Evolutionary conservation across 2,797 vertebrate genomes (phyloP).

Genomic region (Mormyrops boulengeri): DNA sequence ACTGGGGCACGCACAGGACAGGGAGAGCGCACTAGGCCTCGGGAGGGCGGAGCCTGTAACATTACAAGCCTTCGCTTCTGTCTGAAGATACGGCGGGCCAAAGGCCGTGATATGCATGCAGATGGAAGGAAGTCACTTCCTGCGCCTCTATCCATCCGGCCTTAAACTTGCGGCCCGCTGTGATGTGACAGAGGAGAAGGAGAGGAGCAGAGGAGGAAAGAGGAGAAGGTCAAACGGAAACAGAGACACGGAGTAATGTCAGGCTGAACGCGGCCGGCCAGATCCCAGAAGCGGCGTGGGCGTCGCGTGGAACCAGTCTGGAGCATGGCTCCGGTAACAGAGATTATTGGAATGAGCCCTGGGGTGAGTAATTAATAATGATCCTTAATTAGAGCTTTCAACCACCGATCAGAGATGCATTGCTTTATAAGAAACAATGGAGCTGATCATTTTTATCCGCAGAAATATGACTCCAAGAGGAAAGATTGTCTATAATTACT

Average conservation of each 20-base stretch:
- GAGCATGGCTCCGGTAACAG: not conserved
- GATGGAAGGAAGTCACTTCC: not conserved
- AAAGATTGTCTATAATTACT: not conserved
- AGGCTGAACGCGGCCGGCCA: not conserved
- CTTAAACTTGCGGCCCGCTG: not conserved
- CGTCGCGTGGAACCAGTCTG: not conserved
- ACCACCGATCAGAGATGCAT: not conserved
- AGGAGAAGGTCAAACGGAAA: not conserved
- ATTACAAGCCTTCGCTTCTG: not conserved
- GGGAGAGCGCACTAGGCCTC: not conserved
- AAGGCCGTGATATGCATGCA: not conserved
- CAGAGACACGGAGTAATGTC: not conserved
- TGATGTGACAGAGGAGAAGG: not conserved
- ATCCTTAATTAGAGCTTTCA: not conserved
- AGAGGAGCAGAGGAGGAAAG: not conserved
- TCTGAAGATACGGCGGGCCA: not conserved
- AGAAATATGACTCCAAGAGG: not conserved
- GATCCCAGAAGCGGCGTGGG: not conserved
- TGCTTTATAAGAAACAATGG: not conserved
- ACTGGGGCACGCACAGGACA: not conserved
- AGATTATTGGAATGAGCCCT: not conserved
- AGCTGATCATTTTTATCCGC: not conserved
- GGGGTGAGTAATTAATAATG: not conserved
- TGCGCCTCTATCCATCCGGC: not conserved
- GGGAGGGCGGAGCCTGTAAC: not conserved